phyloP scores from a whole-genome alignment of 2,113 vertebrate genomes.

The Oncorhynchus tshawytscha region DNA sequence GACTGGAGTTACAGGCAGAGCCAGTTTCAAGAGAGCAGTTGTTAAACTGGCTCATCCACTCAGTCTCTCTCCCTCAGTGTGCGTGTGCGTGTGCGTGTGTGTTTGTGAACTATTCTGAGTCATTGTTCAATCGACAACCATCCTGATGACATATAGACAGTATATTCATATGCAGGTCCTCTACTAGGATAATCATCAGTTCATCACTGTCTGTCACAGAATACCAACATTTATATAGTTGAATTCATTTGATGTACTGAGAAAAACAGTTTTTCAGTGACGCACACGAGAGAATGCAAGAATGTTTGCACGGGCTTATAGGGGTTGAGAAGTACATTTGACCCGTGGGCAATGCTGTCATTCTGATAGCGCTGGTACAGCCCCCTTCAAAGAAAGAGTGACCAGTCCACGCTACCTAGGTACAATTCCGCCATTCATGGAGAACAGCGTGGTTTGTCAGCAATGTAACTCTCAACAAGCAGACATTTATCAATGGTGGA shows the following conservation, averaged over 20 bases:
- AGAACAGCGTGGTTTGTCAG: not conserved
- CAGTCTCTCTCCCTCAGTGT: too few relatives aligned
- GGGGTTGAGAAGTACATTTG: constrained; percentile 10
- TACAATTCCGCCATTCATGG: constrained; percentile 22
- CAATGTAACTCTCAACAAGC: not conserved
- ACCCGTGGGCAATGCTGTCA: constrained; percentile 11
- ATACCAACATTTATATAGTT: not conserved
- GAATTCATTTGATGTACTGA: not conserved
- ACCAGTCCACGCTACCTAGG: constrained; percentile 9
- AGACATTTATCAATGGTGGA: constrained; percentile 1
- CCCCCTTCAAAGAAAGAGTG: constrained; percentile 25
- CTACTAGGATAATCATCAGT: not conserved
- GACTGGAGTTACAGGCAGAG: constrained; percentile 57
- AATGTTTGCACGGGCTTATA: not conserved
- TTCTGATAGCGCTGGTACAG: constrained; percentile 9
- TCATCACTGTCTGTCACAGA: not conserved
- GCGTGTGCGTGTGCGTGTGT: too few relatives aligned
- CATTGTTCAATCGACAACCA: not conserved
- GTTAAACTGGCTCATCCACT: constrained; percentile 21
- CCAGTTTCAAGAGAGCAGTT: constrained; percentile 52
- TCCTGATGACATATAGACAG: too few relatives aligned
- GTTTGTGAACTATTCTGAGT: too few relatives aligned
- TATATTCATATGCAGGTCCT: not conserved
- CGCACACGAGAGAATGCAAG: constrained; percentile 8
- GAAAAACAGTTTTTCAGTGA: constrained; percentile 6